These are phyloP conservation scores for Drosophila elegans DNA, from an alignment of 1,140 invertebrate genomes.

Conservation along the genomic window DNA sequence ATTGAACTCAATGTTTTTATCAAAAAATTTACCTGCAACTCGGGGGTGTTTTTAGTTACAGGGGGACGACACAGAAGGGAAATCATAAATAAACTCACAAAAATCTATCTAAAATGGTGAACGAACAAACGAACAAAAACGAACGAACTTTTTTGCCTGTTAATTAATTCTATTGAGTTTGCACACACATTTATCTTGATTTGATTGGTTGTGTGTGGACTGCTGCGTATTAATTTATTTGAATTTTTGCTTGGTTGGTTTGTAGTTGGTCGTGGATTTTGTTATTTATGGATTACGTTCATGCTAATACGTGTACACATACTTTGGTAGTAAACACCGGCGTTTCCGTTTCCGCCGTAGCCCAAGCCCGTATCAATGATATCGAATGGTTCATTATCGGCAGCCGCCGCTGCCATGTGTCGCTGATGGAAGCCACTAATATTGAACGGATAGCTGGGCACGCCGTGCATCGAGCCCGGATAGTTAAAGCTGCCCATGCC, in stretches of 20 bases:
- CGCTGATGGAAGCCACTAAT: slow-evolving; percentile 83
- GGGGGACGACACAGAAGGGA: slow-evolving; percentile 74
- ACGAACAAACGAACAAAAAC: slow-evolving; percentile 45
- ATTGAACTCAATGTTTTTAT: slow-evolving; percentile 33
- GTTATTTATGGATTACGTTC: slow-evolving; percentile 75
- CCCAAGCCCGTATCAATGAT: slow-evolving; percentile 80
- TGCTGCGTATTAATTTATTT: slow-evolving; percentile 26
- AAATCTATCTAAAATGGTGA: slow-evolving; percentile 57
- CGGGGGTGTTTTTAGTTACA: slow-evolving; percentile 58
- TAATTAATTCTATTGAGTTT: slow-evolving; percentile 36
- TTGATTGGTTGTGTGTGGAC: slow-evolving; percentile 13
- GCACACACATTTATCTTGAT: slow-evolving; percentile 26
- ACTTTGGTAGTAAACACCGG: slow-evolving; percentile 83
- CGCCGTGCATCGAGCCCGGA: slow-evolving; percentile 75
- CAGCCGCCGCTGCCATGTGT: slow-evolving; percentile 71
- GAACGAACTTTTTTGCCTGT: slow-evolving; percentile 46
- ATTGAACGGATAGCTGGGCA: slow-evolving; percentile 84
- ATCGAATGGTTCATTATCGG: slow-evolving; percentile 79
- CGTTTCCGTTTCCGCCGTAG: slow-evolving; percentile 74
- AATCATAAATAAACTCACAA: slow-evolving; percentile 47
- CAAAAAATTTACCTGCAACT: slow-evolving; percentile 62
- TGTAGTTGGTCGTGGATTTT: slow-evolving; percentile 33
- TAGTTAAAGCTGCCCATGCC: slow-evolving; percentile 67
- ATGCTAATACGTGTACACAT: slow-evolving; percentile 81
- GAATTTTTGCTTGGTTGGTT: slow-evolving; percentile 21